A percentile compares a stretch with the other conserved stretches of the same genome.
These are phyloP conservation scores for Drosophila rhopaloa DNA, from an alignment of 1,140 invertebrate species.

Conservation along the genomic window DNA sequence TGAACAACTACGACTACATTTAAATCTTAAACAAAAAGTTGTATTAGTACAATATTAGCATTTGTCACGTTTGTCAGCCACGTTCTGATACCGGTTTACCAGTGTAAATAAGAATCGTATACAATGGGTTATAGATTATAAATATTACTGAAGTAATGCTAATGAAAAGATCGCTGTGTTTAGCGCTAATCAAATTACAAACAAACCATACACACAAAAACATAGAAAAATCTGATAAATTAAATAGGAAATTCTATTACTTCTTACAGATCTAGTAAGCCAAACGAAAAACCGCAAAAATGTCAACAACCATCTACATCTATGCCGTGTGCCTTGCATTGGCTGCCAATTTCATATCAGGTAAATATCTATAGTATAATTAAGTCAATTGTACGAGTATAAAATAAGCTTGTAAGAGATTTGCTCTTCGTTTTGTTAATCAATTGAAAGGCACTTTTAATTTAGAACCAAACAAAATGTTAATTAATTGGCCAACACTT, in stretches of 20 bases:
- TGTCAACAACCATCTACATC: conserved; percentile 51
- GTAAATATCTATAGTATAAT: conserved; percentile 39
- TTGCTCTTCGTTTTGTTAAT: conserved; percentile 4
- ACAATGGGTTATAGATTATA: conserved; percentile 22
- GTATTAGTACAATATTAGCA: conserved; percentile 21
- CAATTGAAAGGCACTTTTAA: conserved; percentile 25
- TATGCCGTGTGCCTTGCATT: conserved; percentile 67
- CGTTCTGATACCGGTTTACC: conserved; percentile 38
- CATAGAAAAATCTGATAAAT: conserved; percentile 6
- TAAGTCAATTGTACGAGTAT: conserved; percentile 1
- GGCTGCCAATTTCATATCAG: conserved; percentile 70
- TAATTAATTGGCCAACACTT: conserved; percentile 39
- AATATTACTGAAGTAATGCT: conserved; percentile 24
- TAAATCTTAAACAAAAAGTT: background rate
- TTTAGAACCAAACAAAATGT: conserved; percentile 3
- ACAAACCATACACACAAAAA: conserved; percentile 8
- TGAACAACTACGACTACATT: background rate
- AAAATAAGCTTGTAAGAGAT: background rate
- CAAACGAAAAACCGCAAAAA: conserved; percentile 27
- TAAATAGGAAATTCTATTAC: conserved; percentile 16
- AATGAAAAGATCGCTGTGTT: conserved; percentile 16
- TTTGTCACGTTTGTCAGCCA: conserved; percentile 42
- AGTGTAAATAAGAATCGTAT: conserved; percentile 25
- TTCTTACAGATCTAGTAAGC: conserved; percentile 20
- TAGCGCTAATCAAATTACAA: conserved; percentile 43